A percentile compares a stretch with the other conserved stretches of the same genome.
Conservation (phyloP, 2,888 invertebrate genomes). For the Mesorhabditis sp. region DNA sequence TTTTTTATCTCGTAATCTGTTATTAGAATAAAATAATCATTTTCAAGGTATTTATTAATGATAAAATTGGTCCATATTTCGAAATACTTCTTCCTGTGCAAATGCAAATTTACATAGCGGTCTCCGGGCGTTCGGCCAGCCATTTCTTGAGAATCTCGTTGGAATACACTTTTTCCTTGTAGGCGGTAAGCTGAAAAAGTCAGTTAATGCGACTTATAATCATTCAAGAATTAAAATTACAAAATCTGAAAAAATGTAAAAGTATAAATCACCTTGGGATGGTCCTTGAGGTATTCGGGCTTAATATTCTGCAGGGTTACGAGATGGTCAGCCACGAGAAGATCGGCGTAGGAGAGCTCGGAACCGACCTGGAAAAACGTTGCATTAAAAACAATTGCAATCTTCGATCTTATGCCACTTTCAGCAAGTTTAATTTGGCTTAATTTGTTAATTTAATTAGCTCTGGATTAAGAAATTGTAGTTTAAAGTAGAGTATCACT, state of each 20-base stretch:
- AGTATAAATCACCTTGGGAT: background rate
- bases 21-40: background rate
- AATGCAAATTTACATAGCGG: background rate
- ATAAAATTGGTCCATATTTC: too few species aligned
- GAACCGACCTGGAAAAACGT: background rate
- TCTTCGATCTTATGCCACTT: too few species aligned
- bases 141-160: background rate
- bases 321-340: background rate
- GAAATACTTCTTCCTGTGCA: too few species aligned
- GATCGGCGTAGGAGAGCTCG: conserved; percentile 2
- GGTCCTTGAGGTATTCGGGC: conserved; percentile 2
- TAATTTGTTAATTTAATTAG: too few species aligned
- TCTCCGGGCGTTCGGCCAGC: background rate
- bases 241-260: background rate
- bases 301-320: background rate
- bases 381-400: too few species aligned
- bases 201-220: background rate
- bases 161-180: conserved; percentile 1
- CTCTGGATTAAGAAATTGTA: too few species aligned
- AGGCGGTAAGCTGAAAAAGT: background rate
- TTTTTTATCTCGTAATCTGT: background rate
- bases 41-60: too few species aligned
- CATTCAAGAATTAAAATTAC: background rate
- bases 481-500: too few species aligned
- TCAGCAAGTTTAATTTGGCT: too few species aligned